Percentiles rank a stretch among this genome's conserved stretches.
Evolutionary conservation across 1,140 invertebrate genomes (phyloP).

Genomic region (Theocolax elegans): DNA sequence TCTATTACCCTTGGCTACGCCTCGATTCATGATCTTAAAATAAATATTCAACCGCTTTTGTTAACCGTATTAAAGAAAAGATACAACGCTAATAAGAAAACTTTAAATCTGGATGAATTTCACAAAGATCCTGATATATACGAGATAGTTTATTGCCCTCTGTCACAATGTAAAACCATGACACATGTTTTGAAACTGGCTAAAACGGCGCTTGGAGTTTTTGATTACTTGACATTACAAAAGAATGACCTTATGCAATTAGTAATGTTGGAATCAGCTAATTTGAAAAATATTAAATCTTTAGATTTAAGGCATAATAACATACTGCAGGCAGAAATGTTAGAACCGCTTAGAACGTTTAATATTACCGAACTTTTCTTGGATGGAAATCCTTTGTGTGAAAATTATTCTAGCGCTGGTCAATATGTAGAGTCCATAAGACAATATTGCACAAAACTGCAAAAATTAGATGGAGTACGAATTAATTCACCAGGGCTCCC

Average conservation of each 20-base stretch:
- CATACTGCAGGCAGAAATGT: constrained; percentile 52
- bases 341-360: constrained; percentile 50
- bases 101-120: constrained; percentile 63
- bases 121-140: constrained; percentile 64
- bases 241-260: constrained; percentile 63
- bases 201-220: constrained; percentile 53
- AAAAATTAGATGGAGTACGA: constrained; percentile 56
- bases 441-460: constrained; percentile 56
- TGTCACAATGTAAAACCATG: constrained; percentile 65
- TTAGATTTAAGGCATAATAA: constrained; percentile 67
- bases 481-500: constrained; percentile 49
- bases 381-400: constrained; percentile 63
- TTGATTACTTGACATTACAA: constrained; percentile 61
- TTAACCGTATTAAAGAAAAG: constrained; percentile 59
- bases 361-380: constrained; percentile 57
- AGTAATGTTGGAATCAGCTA: constrained; percentile 56
- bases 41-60: constrained; percentile 65
- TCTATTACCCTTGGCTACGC: constrained; percentile 63
- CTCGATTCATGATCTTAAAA: constrained; percentile 63
- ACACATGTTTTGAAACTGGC: constrained; percentile 65
- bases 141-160: constrained; percentile 63
- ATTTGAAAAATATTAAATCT: constrained; percentile 51
- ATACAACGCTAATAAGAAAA: constrained; percentile 55
- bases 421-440: constrained; percentile 56
- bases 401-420: constrained; percentile 56